Evolutionary conservation across 2,888 invertebrate genomes (phyloP).

Genomic region (Aphelenchoides bicaudatus): DNA sequence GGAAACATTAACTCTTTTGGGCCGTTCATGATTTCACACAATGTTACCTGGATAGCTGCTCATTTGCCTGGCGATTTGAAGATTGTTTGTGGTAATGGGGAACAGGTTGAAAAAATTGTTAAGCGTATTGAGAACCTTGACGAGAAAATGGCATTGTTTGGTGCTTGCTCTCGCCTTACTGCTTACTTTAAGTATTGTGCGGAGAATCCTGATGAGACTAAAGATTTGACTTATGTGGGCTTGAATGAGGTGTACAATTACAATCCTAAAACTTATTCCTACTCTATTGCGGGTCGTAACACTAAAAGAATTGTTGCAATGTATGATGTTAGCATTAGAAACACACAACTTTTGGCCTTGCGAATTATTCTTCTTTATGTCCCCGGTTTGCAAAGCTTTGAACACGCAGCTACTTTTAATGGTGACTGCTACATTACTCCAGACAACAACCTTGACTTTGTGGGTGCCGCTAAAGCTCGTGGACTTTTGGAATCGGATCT

Average conservation of each 20-base stretch:
- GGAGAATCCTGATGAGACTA: not conserved
- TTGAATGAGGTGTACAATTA: too few species aligned
- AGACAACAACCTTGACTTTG: not conserved
- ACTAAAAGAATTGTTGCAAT: constrained; percentile 9
- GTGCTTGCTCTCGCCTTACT: not conserved
- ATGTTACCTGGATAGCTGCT: not conserved
- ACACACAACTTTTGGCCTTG: constrained; percentile 1
- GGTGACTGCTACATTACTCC: not conserved
- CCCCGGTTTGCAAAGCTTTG: not conserved
- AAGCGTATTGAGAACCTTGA: too few species aligned
- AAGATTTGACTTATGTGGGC: too few species aligned
- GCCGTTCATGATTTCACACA: not conserved
- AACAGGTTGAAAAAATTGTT: not conserved
- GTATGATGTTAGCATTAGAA: constrained; percentile 1
- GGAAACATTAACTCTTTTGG: not conserved
- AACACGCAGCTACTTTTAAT: not conserved
- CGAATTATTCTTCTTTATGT: constrained; percentile 3
- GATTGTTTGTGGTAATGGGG: not conserved
- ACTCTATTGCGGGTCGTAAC: too few species aligned
- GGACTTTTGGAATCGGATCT: constrained; percentile 4
- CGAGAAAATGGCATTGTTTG: too few species aligned
- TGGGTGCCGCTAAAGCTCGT: not conserved
- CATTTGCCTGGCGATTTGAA: not conserved
- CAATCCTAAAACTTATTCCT: too few species aligned
- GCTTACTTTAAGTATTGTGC: not conserved